Conservation (phyloP, 1,140 invertebrate species). For the Drosophila baimaii region DNA sequence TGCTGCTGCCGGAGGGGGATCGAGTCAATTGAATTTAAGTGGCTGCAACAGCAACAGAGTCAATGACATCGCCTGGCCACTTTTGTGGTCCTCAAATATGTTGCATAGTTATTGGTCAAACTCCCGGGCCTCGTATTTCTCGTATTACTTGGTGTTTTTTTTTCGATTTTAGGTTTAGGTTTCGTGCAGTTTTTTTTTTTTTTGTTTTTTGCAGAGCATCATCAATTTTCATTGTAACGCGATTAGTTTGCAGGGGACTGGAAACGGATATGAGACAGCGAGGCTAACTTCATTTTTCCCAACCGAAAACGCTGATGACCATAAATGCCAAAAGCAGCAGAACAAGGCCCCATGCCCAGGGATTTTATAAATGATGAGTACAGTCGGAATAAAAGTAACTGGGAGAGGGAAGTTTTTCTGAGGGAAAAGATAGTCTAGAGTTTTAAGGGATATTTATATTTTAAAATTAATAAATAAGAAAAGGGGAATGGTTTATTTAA, state of each 20-base stretch:
- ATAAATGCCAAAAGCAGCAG: constrained; percentile 52
- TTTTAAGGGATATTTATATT: background rate
- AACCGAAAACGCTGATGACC: constrained; percentile 55
- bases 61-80: constrained; percentile 69
- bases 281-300: constrained; percentile 74
- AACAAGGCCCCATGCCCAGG: constrained; percentile 43
- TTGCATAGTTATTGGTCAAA: constrained; percentile 57
- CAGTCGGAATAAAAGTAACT: constrained; percentile 25
- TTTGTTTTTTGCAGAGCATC: constrained; percentile 49
- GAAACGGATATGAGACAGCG: constrained; percentile 69
- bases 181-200: constrained; percentile 7
- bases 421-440: background rate
- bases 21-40: constrained; percentile 78
- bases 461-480: background rate
- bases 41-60: constrained; percentile 67
- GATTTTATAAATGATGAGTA: constrained; percentile 80
- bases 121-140: constrained; percentile 1
- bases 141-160: constrained; percentile 9
- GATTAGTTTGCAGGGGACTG: constrained; percentile 64
- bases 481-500: too few relatives aligned
- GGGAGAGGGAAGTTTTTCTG: background rate
- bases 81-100: constrained; percentile 70
- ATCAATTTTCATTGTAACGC: constrained; percentile 83
- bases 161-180: constrained; percentile 23
- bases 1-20: constrained; percentile 35